Evolutionary conservation across 23 tunicate genomes (phyloP), one percentile per base, ranked within the genome.

Genomic region (Clavelina lepadiformis): DNA sequence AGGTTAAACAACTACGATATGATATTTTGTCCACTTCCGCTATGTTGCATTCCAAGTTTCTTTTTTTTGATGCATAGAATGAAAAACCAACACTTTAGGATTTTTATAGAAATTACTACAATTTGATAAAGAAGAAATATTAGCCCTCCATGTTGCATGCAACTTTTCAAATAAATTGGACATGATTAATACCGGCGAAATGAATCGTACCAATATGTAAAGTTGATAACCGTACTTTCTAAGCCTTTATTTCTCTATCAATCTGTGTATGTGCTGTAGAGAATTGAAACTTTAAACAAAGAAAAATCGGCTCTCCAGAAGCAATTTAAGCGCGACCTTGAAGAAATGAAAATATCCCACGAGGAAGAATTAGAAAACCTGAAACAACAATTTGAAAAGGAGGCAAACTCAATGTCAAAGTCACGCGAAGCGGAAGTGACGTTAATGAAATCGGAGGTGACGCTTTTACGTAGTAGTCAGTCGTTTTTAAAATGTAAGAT

Each of bases 361-460:
- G 80, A 63, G 22, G 75, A 75, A 26, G 80, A 81, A 54, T 46
- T 77, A 54, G 81, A 89, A 69, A 50, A 51, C 2, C 38, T 81
- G 56, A 81, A 50, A 46, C 82, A 89, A 33, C 97, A 89, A 50
- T 77, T 79, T 57, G 95, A 86, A 65, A 70, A 78, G 45, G 95
- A 86, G 51, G 71, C 67, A 8, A 49, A 71, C 13, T 44, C 85
- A 6, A 57, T 72, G 50, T 76, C 41, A 18, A 38, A 56, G 21
- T 65, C 50, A 58, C 80, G 76, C 64, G 83, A 91, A 76, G 50
- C 76, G n/a, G 78, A 65, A 35, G 58, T 91, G 24, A 73, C 75
- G 5, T 18, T 59, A 34, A 77, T 86, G 95, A 86, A 86, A 72
- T 31, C 61, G 2, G 95, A 86, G 70, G 91, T 83, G 31, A 67